These are phyloP conservation scores for Cosmopolites sordidus DNA, from an alignment of 2,888 invertebrate species.

Conservation along the genomic window DNA sequence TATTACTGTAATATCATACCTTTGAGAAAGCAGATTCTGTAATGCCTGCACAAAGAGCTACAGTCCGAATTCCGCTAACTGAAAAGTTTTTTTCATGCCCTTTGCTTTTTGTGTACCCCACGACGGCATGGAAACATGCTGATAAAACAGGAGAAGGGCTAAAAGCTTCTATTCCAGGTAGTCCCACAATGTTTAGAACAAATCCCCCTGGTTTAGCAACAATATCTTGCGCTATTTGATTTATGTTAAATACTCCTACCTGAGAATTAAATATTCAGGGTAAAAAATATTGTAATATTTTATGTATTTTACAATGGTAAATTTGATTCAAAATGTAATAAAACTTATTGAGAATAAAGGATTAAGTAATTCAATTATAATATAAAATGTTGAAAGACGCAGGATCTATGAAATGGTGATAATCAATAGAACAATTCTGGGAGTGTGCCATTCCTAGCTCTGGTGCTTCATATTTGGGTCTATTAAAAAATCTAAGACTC, in stretches of 20 bases:
- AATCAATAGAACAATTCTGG: too few species aligned
- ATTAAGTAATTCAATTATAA: too few species aligned
- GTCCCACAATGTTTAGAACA: conserved; percentile 51
- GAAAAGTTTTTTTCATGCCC: conserved; percentile 38
- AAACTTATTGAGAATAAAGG: too few species aligned
- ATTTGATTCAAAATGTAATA: too few species aligned
- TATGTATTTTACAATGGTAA: too few species aligned
- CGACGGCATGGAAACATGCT: conserved; percentile 44
- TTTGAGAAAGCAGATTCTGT: conserved; percentile 37
- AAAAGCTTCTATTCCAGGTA: conserved; percentile 47
- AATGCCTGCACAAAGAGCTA: conserved; percentile 43
- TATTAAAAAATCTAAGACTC: too few species aligned
- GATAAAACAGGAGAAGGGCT: conserved; percentile 49
- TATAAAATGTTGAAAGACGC: too few species aligned
- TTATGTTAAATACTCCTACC: conserved; percentile 20
- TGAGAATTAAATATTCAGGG: background rate
- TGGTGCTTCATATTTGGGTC: too few species aligned
- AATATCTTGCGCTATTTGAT: conserved; percentile 43
- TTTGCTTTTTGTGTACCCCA: conserved; percentile 38
- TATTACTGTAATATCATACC: too few species aligned
- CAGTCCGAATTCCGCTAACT: conserved; percentile 42
- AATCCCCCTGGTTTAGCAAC: conserved; percentile 50
- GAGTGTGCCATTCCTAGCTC: too few species aligned
- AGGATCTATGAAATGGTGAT: too few species aligned
- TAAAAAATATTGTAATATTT: too few species aligned